Conservation (phyloP, 2,797 vertebrate species). For the Muscicapa comitata region DNA sequence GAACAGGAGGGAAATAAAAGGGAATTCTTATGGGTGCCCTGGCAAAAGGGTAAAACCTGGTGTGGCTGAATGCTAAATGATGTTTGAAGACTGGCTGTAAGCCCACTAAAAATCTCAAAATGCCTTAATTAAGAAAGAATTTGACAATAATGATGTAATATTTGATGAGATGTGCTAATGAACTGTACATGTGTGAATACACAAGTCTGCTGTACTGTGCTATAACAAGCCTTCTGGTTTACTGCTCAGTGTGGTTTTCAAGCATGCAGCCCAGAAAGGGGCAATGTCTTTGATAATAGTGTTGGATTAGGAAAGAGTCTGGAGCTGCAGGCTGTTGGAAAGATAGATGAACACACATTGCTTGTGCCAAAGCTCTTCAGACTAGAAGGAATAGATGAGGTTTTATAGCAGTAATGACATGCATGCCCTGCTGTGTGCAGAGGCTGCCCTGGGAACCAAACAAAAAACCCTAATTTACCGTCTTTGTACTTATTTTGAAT, state of each 20-base stretch:
- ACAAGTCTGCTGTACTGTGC: not conserved
- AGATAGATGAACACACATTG: not conserved
- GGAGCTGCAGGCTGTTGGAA: not conserved
- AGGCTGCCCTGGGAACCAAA: slow-evolving; percentile 26
- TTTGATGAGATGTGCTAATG: not conserved
- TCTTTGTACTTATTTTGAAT: slow-evolving; percentile 4
- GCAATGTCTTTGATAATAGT: not conserved
- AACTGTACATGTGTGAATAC: not conserved
- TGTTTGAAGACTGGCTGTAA: not conserved
- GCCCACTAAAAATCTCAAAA: not conserved
- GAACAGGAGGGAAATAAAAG: not conserved
- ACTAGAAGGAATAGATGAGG: not conserved
- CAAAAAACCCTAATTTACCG: not conserved
- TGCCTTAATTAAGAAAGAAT: not conserved
- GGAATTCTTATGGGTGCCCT: not conserved
- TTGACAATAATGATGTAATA: not conserved
- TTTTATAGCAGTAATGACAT: slow-evolving; percentile 1
- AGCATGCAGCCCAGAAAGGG: not conserved
- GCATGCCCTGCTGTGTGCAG: not conserved
- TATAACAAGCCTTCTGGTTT: not conserved
- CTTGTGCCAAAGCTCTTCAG: not conserved
- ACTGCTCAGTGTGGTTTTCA: not conserved
- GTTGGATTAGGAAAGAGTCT: not conserved
- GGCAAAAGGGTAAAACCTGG: not conserved
- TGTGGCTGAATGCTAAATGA: not conserved